Evolutionary conservation across 2,888 invertebrate species (phyloP).

Genomic region (Pandemis cinnamomeana): DNA sequence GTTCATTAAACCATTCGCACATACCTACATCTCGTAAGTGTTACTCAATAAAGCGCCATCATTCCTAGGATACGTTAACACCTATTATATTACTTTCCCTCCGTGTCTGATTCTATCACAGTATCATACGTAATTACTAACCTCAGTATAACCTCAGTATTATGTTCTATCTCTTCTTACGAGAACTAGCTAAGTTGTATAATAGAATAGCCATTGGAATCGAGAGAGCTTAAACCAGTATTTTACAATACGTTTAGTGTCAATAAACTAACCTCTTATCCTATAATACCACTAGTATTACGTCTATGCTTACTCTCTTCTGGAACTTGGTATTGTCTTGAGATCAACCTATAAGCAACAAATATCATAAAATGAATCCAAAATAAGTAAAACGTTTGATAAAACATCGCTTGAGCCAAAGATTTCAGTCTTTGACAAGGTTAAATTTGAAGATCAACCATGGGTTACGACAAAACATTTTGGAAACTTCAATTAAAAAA

Average conservation of each 20-base stretch:
- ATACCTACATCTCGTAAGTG: not conserved
- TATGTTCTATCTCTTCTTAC: slow-evolving; percentile 19
- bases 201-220: slow-evolving; percentile 23
- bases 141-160: not conserved
- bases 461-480: too few relatives aligned
- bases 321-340: too few relatives aligned
- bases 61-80: not conserved
- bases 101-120: not conserved
- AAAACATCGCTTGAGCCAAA: too few relatives aligned
- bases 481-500: too few relatives aligned
- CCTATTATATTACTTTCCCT: slow-evolving; percentile 10
- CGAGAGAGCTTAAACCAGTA: not conserved
- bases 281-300: too few relatives aligned
- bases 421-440: too few relatives aligned
- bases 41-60: not conserved
- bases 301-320: too few relatives aligned
- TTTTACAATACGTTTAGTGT: slow-evolving; percentile 1
- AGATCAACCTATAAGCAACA: too few relatives aligned
- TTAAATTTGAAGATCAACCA: too few relatives aligned
- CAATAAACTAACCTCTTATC: not conserved
- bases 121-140: slow-evolving; percentile 24
- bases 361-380: too few relatives aligned
- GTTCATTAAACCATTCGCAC: not conserved
- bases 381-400: too few relatives aligned
- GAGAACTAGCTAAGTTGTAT: slow-evolving; percentile 18